These are phyloP conservation scores for Aphelinus certus DNA, from an alignment of 1,140 invertebrate species.

Conservation along the genomic window DNA sequence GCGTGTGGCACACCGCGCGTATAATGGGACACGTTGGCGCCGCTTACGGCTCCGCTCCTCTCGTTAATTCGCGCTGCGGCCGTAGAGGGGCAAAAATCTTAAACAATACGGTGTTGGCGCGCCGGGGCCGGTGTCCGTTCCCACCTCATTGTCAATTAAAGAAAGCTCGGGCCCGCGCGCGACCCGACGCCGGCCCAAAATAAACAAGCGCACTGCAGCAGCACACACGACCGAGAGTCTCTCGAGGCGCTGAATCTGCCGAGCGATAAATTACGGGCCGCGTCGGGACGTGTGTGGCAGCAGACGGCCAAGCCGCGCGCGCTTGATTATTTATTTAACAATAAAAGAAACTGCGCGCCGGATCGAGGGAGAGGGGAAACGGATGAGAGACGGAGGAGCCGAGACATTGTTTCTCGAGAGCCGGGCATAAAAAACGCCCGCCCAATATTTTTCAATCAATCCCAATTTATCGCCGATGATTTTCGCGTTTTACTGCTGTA, in stretches of 20 bases:
- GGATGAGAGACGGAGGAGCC: neutral
- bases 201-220: conserved; percentile 37
- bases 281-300: conserved; percentile 14
- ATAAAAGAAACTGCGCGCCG: conserved; percentile 50
- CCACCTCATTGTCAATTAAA: conserved; percentile 52
- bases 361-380: conserved; percentile 1
- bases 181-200: conserved; percentile 41
- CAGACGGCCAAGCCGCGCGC: conserved; percentile 38
- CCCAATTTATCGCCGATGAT: conserved; percentile 40
- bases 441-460: conserved; percentile 41
- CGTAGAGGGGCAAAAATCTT: conserved; percentile 46
- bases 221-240: neutral
- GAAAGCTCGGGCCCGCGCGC: conserved; percentile 8
- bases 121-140: conserved; percentile 51
- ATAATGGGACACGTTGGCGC: conserved; percentile 51
- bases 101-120: conserved; percentile 60
- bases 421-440: conserved; percentile 31
- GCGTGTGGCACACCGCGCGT: neutral
- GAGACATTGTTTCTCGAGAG: neutral
- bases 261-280: conserved; percentile 35
- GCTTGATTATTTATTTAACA: conserved; percentile 61
- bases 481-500: conserved; percentile 35
- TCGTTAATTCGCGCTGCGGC: conserved; percentile 7
- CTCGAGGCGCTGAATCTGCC: neutral
- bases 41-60: conserved; percentile 6